Percentiles rank a stretch among this genome's conserved stretches.
Conservation (phyloP, 2,888 invertebrate species). For the Axea sp. region DNA sequence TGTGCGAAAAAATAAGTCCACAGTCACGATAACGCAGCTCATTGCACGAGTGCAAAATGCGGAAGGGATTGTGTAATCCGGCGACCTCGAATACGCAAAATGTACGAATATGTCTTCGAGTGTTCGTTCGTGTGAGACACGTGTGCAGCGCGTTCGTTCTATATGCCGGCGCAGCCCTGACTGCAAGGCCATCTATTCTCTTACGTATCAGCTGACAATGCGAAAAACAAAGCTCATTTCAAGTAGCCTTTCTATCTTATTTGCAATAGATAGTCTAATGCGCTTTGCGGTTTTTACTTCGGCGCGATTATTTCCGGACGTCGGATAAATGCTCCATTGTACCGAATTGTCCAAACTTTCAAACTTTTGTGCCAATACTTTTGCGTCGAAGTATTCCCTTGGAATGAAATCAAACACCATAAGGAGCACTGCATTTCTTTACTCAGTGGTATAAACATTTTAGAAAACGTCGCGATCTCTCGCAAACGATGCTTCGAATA, state of each 20-base stretch:
- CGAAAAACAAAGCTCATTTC: constrained; percentile 57
- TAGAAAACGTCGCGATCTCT: too few species aligned
- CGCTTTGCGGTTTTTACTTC: background rate
- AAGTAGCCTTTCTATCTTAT: constrained; percentile 48
- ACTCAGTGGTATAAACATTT: too few species aligned
- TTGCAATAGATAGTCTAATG: constrained; percentile 23
- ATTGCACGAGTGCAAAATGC: constrained; percentile 48
- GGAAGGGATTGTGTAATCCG: constrained; percentile 65
- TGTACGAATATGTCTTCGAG: constrained; percentile 52
- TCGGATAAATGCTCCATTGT: too few species aligned
- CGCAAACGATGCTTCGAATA: too few species aligned
- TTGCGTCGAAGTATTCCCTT: too few species aligned
- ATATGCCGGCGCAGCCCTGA: constrained; percentile 57
- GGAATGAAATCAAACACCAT: too few species aligned
- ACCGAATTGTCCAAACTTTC: too few species aligned
- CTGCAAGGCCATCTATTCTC: constrained; percentile 62
- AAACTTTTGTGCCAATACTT: too few species aligned
- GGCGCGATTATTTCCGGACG: background rate
- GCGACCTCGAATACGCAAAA: constrained; percentile 63
- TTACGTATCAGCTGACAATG: constrained; percentile 63
- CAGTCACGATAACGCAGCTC: constrained; percentile 24
- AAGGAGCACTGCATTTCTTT: too few species aligned
- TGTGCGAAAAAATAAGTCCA: too few species aligned
- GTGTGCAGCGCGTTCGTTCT: constrained; percentile 38
- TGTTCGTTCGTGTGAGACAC: constrained; percentile 47